Evolutionary conservation across 2,888 invertebrate species (phyloP), one percentile per base, ranked within the genome.

Genomic region (Drosophila mercatorum): DNA sequence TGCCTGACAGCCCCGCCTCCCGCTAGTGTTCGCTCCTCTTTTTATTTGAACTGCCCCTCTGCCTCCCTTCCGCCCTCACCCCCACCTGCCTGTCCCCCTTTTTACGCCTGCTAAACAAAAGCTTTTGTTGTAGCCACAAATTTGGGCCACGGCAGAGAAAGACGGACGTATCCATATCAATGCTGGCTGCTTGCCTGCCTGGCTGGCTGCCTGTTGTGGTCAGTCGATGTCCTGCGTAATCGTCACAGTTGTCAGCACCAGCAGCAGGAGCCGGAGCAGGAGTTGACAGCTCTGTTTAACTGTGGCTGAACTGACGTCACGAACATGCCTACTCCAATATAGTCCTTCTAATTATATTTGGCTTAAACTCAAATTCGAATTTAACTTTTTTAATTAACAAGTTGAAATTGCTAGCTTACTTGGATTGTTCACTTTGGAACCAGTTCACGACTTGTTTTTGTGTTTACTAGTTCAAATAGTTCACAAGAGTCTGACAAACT

Each of bases 101-200:
- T 60, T 52, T 49, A 59, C 58, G 76, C 44, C 63, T 72, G 60
- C 55, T 77, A 59, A 69, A 77, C 77, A 77, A 78, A 74, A 78
- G 74, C 60, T 60, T 72, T 76, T 77, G 62, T 63, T 72, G 59
- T 57, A 66, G 59, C 55, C 52, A 8, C 47, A 67, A 77, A 77
- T 62, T 52, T 40, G 14, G 41, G 43, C 56, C 56, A 62, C 53
- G 36, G 26, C 22, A 26, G 5, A 40, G 68, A 51, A 51, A 36
- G 51, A 34, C 22, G 36, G 12, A 17, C 63, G 56, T 52, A 58
- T 63, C 55, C 47, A 40, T 34, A 61, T 75, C 58, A 57, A 69
- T 68, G 68, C 56, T 52, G 22, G 34, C 43, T 53, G 34, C 56
- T 46, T 68, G 60, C 56, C 71, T 56, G 47, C 58, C 56, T 68